Conservation (phyloP, 2,113 vertebrate species). For the Eidolon helvum region DNA sequence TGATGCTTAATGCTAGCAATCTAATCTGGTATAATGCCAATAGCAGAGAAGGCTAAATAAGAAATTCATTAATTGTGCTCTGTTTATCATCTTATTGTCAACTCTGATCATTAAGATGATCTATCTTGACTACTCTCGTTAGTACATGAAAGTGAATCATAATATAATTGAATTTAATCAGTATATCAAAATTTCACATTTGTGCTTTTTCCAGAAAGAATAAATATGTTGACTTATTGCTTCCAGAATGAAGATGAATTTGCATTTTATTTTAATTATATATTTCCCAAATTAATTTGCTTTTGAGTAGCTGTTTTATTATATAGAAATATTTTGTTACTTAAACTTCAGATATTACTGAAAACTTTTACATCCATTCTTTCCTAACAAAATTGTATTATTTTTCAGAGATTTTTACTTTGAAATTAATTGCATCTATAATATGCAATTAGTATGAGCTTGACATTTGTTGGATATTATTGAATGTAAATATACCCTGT, state of each 20-base stretch:
- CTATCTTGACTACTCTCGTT: constrained; percentile 31
- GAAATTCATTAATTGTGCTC: constrained; percentile 58
- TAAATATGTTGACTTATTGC: background rate
- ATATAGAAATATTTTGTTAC: background rate
- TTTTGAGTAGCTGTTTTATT: background rate
- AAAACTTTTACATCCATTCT: background rate
- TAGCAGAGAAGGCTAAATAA: background rate
- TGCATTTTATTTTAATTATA: constrained; percentile 23
- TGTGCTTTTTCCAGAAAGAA: constrained; percentile 28
- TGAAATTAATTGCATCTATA: background rate
- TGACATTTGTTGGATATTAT: background rate
- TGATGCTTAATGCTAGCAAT: background rate
- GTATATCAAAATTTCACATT: constrained; percentile 37
- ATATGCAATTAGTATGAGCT: background rate
- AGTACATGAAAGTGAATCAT: background rate
- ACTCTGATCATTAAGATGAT: constrained; percentile 29
- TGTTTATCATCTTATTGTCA: constrained; percentile 54
- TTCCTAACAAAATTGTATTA: background rate
- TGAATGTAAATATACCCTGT: background rate
- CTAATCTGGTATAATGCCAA: constrained; percentile 4
- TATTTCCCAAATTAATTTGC: constrained; percentile 6
- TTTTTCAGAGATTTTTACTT: background rate
- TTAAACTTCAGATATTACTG: background rate
- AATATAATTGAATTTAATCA: constrained; percentile 2
- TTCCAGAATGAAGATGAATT: background rate